phyloP scores from a whole-genome alignment of 2,888 invertebrate species.

The Megamerina dolium region DNA sequence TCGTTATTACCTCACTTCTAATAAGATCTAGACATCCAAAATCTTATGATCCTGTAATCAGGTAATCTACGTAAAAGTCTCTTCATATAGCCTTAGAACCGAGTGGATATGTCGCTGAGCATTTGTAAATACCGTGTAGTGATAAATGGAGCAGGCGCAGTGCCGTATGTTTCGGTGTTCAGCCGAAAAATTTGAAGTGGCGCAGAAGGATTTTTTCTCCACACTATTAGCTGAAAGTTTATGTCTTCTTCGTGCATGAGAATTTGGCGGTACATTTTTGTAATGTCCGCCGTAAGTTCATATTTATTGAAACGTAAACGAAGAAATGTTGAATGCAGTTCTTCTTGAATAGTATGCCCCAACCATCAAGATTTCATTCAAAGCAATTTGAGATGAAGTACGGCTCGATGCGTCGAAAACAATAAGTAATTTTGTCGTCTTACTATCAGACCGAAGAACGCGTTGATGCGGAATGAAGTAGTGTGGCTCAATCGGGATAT shows the following conservation, averaged over 20 bases:
- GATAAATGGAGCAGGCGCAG: too few relatives aligned
- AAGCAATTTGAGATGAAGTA: conserved; percentile 5
- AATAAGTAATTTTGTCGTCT: conserved; percentile 4
- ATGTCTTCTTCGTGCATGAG: conserved; percentile 11
- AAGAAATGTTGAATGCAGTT: too few relatives aligned
- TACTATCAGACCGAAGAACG: neutral
- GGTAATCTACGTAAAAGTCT: too few relatives aligned
- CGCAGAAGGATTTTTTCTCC: conserved; percentile 3
- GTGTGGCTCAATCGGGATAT: conserved; percentile 5
- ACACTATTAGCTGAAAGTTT: conserved; percentile 17
- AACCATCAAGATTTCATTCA: conserved; percentile 18
- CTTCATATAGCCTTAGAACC: too few relatives aligned
- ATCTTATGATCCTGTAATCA: too few relatives aligned
- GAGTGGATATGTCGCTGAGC: too few relatives aligned
- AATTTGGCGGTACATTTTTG: conserved; percentile 15
- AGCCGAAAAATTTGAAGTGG: too few relatives aligned
- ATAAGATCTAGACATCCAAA: too few relatives aligned
- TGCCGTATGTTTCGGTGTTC: too few relatives aligned
- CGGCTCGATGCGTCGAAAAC: conserved; percentile 7
- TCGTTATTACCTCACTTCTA: too few relatives aligned
- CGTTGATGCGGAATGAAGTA: conserved; percentile 13
- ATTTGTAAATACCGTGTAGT: too few relatives aligned
- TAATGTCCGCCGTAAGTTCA: conserved; percentile 13
- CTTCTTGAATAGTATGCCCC: conserved; percentile 8
- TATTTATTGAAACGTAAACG: too few relatives aligned